Percentiles rank a stretch among this genome's conserved stretches.
phyloP scores from a whole-genome alignment of 2,797 vertebrate genomes.

The Tragopan temminckii region DNA sequence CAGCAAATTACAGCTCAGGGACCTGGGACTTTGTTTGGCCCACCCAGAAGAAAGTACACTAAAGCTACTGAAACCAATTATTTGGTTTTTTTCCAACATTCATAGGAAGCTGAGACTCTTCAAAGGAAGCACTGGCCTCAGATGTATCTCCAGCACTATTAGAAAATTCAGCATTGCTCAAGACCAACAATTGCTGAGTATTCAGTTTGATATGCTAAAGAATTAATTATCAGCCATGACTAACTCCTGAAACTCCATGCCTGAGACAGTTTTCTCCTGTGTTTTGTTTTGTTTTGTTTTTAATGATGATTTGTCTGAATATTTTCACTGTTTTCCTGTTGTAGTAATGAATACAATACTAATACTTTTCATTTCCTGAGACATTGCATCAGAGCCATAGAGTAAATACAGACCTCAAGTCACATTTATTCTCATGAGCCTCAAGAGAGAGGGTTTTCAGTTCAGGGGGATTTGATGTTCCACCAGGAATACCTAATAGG shows the following conservation, averaged over 20 bases:
- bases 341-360: neutral
- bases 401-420: constrained; percentile 6
- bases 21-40: neutral
- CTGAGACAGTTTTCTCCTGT: neutral
- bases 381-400: neutral
- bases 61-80: constrained; percentile 55
- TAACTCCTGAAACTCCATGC: neutral
- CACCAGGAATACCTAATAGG: constrained; percentile 4
- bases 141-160: constrained; percentile 8
- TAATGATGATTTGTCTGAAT: neutral
- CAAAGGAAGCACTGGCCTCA: constrained; percentile 23
- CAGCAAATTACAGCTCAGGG: constrained; percentile 33
- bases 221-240: neutral
- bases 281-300: no score
- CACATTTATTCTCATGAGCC: neutral
- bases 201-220: constrained; percentile 36
- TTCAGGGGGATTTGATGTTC: neutral
- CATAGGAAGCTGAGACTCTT: neutral
- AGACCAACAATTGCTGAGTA: neutral
- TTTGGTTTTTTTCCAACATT: neutral
- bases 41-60: neutral
- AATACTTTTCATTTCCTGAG: neutral
- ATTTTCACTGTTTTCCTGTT: constrained; percentile 11
- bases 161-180: constrained; percentile 42
- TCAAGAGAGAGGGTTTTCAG: neutral